Percentiles rank a stretch among this genome's conserved stretches.
Conservation (phyloP, 2,113 vertebrate species). For the zebrafish (Danio rerio) region GRCz12tu NC_133184.1:33994001-33994500, state of each 20-base stretch:
- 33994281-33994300: slow-evolving; percentile 77
- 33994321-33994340: slow-evolving; percentile 47
- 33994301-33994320: slow-evolving; percentile 59
- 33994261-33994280: slow-evolving; percentile 81
- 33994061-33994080: slow-evolving; percentile 31
- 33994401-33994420: background rate
- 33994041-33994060: slow-evolving; percentile 43
- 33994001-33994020: background rate
- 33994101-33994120: background rate
- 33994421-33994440: too few relatives aligned
- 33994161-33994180: background rate
- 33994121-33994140: background rate
- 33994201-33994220: slow-evolving; percentile 93
- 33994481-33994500: too few relatives aligned
- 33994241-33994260: slow-evolving; percentile 79
- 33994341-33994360: slow-evolving; percentile 64
- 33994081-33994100: slow-evolving; percentile 7
- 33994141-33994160: background rate
- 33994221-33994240: slow-evolving; percentile 90
- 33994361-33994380: slow-evolving; percentile 54
- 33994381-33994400: slow-evolving; percentile 49
- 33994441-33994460: too few relatives aligned
- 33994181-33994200: slow-evolving; percentile 91
- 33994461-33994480: too few relatives aligned
- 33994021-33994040: background rate